Evolutionary conservation across 53 echinoderm and acorn worm genomes (phyloP).

Genomic region (Mesocentrotus franciscanus): DNA sequence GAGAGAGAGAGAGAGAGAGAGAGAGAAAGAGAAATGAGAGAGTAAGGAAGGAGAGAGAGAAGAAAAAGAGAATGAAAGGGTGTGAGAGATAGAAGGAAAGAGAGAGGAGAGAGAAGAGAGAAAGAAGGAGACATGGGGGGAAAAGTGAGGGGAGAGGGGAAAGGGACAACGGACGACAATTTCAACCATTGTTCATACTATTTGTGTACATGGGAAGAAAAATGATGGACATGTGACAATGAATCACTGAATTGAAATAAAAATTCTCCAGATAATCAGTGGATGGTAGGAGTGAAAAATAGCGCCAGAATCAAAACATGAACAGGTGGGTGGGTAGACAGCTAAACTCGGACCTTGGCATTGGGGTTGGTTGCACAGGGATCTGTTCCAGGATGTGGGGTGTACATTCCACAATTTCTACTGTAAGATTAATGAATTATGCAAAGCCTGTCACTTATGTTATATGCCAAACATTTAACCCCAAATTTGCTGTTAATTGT

Average conservation of each 20-base stretch:
- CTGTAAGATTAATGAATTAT: neutral
- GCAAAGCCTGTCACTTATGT: neutral
- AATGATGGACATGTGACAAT: slow-evolving; percentile 7
- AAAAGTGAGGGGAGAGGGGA: neutral
- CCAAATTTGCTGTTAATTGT: neutral
- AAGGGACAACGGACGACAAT: neutral
- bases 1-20: neutral
- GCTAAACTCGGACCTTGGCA: slow-evolving; percentile 22
- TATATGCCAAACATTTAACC: neutral
- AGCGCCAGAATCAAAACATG: slow-evolving; percentile 31
- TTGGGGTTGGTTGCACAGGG: neutral
- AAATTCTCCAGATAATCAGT: neutral
- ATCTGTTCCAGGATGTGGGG: neutral
- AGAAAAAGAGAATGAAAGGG: neutral
- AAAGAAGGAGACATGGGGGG: neutral
- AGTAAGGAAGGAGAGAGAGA: neutral
- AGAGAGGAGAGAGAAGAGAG: too few species aligned
- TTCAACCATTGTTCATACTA: neutral
- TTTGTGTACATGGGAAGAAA: neutral
- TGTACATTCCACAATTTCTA: neutral
- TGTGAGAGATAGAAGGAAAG: neutral
- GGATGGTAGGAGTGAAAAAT: slow-evolving; percentile 22
- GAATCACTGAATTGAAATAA: neutral
- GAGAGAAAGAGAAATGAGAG: neutral
- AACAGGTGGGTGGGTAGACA: slow-evolving; percentile 29